Conservation (phyloP, 2,113 vertebrate genomes). For the Romanogobio albipinnatus region DNA sequence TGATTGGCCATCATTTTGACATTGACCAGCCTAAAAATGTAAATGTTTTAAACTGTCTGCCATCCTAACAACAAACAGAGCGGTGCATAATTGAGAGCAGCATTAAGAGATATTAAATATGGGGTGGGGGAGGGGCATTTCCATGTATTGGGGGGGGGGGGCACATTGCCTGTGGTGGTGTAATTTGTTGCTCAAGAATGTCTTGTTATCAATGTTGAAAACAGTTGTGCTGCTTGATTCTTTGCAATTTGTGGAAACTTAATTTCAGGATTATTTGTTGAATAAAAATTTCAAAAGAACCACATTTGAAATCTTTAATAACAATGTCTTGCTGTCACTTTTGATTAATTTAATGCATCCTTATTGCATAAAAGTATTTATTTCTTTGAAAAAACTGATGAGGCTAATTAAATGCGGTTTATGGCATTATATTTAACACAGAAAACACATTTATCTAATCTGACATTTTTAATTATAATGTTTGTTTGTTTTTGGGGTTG, state of each 20-base stretch:
- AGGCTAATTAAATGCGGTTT: neutral
- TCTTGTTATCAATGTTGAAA: neutral
- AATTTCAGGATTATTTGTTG: neutral
- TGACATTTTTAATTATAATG: too few species aligned
- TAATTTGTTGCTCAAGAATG: neutral
- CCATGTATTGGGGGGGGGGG: too few species aligned
- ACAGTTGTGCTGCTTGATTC: neutral
- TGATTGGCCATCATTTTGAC: too few species aligned
- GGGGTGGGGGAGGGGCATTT: too few species aligned
- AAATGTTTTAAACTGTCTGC: too few species aligned
- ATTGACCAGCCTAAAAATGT: too few species aligned
- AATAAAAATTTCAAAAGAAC: neutral
- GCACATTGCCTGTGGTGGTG: too few species aligned
- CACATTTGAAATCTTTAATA: neutral
- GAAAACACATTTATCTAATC: neutral
- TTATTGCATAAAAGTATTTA: neutral
- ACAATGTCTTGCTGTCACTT: neutral
- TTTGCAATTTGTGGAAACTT: too few species aligned
- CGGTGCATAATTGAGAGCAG: too few species aligned
- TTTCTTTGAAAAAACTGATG: neutral
- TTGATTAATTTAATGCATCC: neutral
- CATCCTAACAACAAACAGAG: too few species aligned
- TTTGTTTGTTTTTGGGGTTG: too few species aligned
- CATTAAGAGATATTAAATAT: too few species aligned
- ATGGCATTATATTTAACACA: neutral